Percentiles rank a stretch among this genome's conserved stretches.
Conservation (phyloP, 2,113 vertebrate species). For the Cebus imitator region DNA sequence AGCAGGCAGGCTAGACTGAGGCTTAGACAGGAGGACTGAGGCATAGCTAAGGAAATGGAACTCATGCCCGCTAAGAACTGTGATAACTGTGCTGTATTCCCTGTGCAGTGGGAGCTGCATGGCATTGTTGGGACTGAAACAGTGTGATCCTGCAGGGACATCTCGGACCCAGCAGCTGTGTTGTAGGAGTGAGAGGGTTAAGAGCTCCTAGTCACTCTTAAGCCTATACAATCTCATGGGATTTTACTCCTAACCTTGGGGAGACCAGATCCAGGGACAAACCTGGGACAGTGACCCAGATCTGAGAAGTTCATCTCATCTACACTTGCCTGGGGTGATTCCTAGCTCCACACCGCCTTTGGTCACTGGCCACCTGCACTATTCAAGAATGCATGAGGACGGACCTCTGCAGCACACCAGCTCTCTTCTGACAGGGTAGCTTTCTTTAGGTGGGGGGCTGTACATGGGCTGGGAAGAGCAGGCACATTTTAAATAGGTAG, state of each 20-base stretch:
- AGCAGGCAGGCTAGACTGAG: too few relatives aligned
- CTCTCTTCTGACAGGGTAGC: accelerated
- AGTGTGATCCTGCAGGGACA: neutral
- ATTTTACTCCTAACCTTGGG: neutral
- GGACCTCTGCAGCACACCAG: too few relatives aligned
- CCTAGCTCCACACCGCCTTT: neutral
- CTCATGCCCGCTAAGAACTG: neutral
- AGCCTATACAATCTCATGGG: neutral
- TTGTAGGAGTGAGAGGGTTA: neutral
- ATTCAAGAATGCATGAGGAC: neutral
- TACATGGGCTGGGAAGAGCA: neutral
- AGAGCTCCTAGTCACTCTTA: neutral
- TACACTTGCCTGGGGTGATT: neutral
- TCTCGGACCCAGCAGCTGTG: neutral
- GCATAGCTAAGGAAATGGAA: too few relatives aligned
- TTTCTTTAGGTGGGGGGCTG: neutral
- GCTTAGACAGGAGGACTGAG: too few relatives aligned
- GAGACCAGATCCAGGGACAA: neutral
- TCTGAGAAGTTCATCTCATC: neutral
- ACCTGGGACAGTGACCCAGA: neutral
- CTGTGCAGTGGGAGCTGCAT: neutral
- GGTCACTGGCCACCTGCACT: neutral
- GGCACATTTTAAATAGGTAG: neutral
- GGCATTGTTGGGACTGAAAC: neutral
- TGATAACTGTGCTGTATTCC: neutral